phyloP scores from a whole-genome alignment of 1,140 invertebrate genomes.

The Lerema accius region DNA sequence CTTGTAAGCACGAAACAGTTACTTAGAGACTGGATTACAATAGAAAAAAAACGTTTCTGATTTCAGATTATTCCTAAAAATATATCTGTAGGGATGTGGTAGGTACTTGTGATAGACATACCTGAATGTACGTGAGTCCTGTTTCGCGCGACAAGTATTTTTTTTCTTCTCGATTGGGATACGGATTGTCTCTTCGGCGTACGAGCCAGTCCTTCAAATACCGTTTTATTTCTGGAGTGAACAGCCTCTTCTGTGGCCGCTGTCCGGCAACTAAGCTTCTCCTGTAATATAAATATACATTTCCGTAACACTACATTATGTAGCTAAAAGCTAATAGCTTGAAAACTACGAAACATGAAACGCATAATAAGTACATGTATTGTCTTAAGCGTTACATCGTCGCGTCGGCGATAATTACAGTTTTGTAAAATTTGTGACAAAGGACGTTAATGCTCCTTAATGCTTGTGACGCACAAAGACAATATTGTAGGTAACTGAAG shows the following conservation, averaged over 20 bases:
- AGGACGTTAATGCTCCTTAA: slow-evolving; percentile 40
- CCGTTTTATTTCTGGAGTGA: slow-evolving; percentile 89
- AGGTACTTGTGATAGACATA: no score
- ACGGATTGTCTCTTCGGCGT: slow-evolving; percentile 87
- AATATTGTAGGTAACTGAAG: slow-evolving; percentile 64
- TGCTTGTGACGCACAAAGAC: slow-evolving; percentile 74
- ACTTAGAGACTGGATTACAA: slow-evolving; percentile 45
- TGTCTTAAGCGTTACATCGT: background rate
- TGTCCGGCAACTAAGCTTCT: slow-evolving; percentile 83
- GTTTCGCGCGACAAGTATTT: slow-evolving; percentile 87
- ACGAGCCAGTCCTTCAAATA: slow-evolving; percentile 89
- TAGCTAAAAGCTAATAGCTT: background rate
- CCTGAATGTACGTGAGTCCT: slow-evolving; percentile 88
- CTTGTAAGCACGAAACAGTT: slow-evolving; percentile 60
- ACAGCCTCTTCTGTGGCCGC: slow-evolving; percentile 86
- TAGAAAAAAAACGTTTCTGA: slow-evolving; percentile 32
- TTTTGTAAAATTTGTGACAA: slow-evolving; percentile 34
- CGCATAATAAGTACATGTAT: slow-evolving; percentile 1
- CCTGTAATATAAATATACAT: slow-evolving; percentile 62
- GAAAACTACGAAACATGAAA: slow-evolving; percentile 25
- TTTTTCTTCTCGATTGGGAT: slow-evolving; percentile 88
- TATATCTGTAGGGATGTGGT: slow-evolving; percentile 52
- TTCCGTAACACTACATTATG: slow-evolving; percentile 1
- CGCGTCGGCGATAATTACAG: slow-evolving; percentile 1
- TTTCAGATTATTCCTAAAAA: slow-evolving; percentile 30